Evolutionary conservation across 1,140 invertebrate species (phyloP), one percentile per base, ranked within the genome.

Genomic region (Drosophila tsacasi): DNA sequence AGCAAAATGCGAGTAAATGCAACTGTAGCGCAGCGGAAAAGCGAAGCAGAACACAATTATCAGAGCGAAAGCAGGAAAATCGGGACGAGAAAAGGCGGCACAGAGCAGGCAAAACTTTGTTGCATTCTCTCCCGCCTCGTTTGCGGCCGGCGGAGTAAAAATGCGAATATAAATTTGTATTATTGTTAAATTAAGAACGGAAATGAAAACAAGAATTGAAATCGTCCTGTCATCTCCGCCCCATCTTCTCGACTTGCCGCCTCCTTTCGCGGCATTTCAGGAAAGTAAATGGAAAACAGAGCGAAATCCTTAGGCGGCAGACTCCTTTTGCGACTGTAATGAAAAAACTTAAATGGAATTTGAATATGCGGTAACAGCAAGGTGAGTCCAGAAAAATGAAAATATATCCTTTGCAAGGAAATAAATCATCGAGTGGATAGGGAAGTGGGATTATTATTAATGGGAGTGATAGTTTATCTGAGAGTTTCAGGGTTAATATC

Each of bases 201-300:
- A 90, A 90, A 89, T 89, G 81, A 81, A 84, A 81, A 89, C 68
- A 76, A 77, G 87, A 89, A 90, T 79, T 79, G 64, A 72, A 87
- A 89, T 71, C 82, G 66, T 79, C 78, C 64, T 63, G 63, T 67
- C 62, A 58, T 49, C 54, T 27, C 66, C 15, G 25, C 46, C 37
- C 39, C 62, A 21, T 21, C 30, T n/a, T n/a, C 21, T 7, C 23
- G 19, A 21, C 42, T 21, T 44, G 2, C 44, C 12, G 8, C 37
- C 21, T 25, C n/a, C 47, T 21, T 27, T 25, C 6, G 7, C 32
- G 17, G 23, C 17, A 63, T 37, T 25, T 32, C 40, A 39, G 32
- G 55, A 32, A 32, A 79, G 50, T 57, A 79, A 79, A 74, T 79
- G 73, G 63, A 80, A 80, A 74, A 46, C 75, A 68, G 61, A 76